A percentile compares a stretch with the other conserved stretches of the same genome.
Evolutionary conservation across 2,797 vertebrate species (phyloP).

Genomic region (Tragelaphus eurycerus): DNA sequence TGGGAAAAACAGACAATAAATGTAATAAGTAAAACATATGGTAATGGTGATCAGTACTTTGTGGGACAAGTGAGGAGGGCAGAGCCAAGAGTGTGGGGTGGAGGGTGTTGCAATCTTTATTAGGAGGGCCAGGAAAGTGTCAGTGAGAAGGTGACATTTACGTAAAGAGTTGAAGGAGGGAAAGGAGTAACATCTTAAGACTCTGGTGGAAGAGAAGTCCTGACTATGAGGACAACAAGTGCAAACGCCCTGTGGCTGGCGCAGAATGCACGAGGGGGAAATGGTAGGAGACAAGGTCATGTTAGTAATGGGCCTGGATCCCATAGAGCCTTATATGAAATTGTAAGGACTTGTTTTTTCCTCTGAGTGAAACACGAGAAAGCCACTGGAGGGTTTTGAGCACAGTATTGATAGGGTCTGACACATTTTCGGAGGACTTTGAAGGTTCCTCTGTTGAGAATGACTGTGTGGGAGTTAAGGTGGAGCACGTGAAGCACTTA

Average conservation of each 20-base stretch:
- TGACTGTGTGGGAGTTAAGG: not conserved
- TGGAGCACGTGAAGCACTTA: not conserved
- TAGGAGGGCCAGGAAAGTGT: not conserved
- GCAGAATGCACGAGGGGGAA: too few relatives aligned
- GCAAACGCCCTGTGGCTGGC: not conserved
- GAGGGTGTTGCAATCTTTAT: not conserved
- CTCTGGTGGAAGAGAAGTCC: too few relatives aligned
- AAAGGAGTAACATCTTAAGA: not conserved
- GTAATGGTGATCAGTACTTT: not conserved
- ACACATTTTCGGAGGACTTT: not conserved
- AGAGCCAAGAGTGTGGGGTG: not conserved
- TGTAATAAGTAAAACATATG: not conserved
- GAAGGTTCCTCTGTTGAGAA: not conserved
- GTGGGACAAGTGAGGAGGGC: not conserved
- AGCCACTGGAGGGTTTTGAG: not conserved
- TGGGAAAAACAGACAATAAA: not conserved
- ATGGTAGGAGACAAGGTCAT: too few relatives aligned
- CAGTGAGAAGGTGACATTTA: not conserved
- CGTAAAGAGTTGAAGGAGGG: not conserved
- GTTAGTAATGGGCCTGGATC: too few relatives aligned
- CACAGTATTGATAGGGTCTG: not conserved
- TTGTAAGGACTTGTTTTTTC: not conserved
- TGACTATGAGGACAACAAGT: not conserved
- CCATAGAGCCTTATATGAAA: accelerated
- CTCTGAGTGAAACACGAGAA: not conserved